Evolutionary conservation across 2,888 invertebrate genomes (phyloP).

Genomic region (Heliconius aoede): DNA sequence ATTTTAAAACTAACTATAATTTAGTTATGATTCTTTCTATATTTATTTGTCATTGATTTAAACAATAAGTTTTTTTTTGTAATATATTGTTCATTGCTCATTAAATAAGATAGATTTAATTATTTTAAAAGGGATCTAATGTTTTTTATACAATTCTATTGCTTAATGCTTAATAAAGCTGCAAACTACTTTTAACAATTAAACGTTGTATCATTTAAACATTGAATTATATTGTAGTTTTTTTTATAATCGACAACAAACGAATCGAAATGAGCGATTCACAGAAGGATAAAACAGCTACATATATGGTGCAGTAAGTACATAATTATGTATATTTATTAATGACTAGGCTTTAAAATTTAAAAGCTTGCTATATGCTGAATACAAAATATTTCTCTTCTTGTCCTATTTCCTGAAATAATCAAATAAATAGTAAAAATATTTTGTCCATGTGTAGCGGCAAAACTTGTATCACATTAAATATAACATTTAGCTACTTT

Average conservation of each 20-base stretch:
- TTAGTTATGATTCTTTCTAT: too few species aligned
- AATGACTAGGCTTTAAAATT: too few species aligned
- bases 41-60: background rate
- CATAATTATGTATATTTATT: background rate
- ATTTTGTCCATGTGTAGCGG: background rate
- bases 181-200: background rate
- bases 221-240: background rate
- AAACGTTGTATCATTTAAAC: background rate
- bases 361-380: too few species aligned
- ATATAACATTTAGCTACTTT: background rate
- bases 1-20: background rate
- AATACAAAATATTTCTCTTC: too few species aligned
- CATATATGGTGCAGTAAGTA: constrained; percentile 42
- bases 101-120: background rate
- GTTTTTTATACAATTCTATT: background rate
- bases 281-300: constrained; percentile 32
- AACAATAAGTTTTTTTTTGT: background rate
- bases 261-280: constrained; percentile 34
- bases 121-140: background rate
- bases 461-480: background rate
- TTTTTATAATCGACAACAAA: constrained; percentile 2
- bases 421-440: background rate
- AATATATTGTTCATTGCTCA: background rate
- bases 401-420: background rate
- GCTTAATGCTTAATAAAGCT: background rate